Base-by-base conservation (phyloP, 2,797 vertebrate genomes). In the Taenioides sp. region DNA sequence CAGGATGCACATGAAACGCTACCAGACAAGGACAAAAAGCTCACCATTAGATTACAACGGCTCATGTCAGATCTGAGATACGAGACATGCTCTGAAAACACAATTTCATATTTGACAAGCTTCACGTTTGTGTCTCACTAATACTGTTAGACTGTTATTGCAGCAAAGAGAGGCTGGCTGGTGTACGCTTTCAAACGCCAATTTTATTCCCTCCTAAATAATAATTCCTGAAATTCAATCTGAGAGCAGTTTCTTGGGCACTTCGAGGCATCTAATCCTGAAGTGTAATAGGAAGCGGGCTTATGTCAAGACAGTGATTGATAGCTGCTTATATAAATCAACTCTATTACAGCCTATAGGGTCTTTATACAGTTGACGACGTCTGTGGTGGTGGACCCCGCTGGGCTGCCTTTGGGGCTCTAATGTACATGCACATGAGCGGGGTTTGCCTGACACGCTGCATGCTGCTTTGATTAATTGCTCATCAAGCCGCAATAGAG, bases 381-480 rank as follows among this genome's bases (percentile, higher is more conserved):
- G 80, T 78, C 77, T 83, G 84, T 80, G 79, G 87, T 84, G 86
- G 82, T 86, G 86, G 75, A 75, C 82, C 89, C 86, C 31, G 54
- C 74, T 75, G 81, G 82, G 65, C 71, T 65, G 73, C 70, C 70
- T 71, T 49, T 23, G 85, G 81, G 86, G 83, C 74, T 69, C 77
- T 75, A 78, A 79, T 69, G 80, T 71, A 74, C 69, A 82, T 40
- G 71, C 43, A 47, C 43, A 16, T 16, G 69, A 65, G 85, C 81
- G 82, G 83, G 89, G 79, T 84, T 73, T 87, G 71, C 74, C 87
- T 87, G 88, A 89, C 81, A 92, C 80, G 76, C 72, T 73, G 80
- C 85, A 92, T 82, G 75, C 87, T 76, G 86, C 74, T 86, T 85
- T 93, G 91, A 94, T 94, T 94, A 95, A 95, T 94, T 93, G 91